Conservation (phyloP, 2,888 invertebrate genomes). For the Junonia oenone region DNA sequence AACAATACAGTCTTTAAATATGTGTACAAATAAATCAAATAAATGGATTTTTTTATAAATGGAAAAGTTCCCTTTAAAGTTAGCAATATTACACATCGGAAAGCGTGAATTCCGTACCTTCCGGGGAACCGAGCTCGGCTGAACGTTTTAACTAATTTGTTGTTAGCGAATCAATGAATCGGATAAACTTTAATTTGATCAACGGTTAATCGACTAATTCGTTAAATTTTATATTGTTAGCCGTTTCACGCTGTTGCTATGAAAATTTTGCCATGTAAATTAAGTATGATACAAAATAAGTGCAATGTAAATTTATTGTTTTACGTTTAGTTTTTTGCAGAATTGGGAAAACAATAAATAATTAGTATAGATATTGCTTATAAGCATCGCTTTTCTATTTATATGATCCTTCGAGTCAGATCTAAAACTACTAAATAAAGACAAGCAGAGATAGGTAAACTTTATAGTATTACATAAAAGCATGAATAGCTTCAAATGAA, state of each 20-base stretch:
- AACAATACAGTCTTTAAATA: no score
- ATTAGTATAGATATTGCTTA: no score
- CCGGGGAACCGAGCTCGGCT: neutral
- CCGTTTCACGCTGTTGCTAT: neutral
- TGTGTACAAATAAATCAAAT: no score
- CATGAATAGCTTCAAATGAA: neutral
- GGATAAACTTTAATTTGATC: neutral
- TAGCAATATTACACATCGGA: neutral
- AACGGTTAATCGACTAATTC: neutral
- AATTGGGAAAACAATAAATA: no score
- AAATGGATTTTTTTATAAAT: no score
- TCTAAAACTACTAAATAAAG: no score
- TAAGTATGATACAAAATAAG: neutral
- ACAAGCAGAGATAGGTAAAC: neutral
- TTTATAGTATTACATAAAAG: neutral
- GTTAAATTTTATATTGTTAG: neutral
- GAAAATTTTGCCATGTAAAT: neutral
- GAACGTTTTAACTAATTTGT: neutral
- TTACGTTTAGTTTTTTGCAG: no score
- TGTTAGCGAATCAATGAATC: neutral
- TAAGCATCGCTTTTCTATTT: no score
- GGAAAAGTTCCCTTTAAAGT: no score
- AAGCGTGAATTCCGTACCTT: neutral
- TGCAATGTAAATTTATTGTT: no score
- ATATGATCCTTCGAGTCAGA: no score